Evolutionary conservation across 2,113 vertebrate genomes (phyloP).

Genomic region (Pitta sordida): DNA sequence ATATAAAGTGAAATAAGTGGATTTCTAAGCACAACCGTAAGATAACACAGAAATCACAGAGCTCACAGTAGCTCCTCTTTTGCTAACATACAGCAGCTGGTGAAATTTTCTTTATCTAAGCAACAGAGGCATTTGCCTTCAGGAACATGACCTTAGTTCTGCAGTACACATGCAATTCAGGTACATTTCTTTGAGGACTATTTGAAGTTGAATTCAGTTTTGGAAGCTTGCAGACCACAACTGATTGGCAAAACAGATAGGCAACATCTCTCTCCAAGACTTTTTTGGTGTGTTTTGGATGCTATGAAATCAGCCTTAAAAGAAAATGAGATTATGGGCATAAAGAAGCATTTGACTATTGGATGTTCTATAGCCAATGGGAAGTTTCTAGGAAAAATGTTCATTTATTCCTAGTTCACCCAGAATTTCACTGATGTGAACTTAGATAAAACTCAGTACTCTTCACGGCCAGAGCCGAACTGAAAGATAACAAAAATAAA

Average conservation of each 20-base stretch:
- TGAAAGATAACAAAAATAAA: background rate
- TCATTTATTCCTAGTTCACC: background rate
- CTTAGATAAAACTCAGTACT: background rate
- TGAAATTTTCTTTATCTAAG: background rate
- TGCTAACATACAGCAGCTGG: background rate
- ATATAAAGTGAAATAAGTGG: background rate
- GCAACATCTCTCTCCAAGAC: background rate
- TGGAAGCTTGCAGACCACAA: background rate
- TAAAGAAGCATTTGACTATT: background rate
- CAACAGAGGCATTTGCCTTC: background rate
- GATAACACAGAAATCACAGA: background rate
- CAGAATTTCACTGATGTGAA: background rate
- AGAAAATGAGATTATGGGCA: background rate
- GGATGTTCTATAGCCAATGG: background rate
- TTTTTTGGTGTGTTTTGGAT: background rate
- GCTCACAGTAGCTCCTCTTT: background rate
- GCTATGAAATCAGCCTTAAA: background rate
- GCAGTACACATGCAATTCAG: background rate
- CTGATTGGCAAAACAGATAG: background rate
- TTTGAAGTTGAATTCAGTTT: background rate
- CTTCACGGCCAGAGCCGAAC: background rate
- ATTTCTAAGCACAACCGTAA: background rate
- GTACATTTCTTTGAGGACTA: background rate
- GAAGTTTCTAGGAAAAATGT: no score
- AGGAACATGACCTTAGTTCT: background rate